Percentiles rank a stretch among this genome's conserved stretches.
Evolutionary conservation across 2,888 invertebrate species (phyloP).

Genomic region (Phytoseiulus persimilis): DNA sequence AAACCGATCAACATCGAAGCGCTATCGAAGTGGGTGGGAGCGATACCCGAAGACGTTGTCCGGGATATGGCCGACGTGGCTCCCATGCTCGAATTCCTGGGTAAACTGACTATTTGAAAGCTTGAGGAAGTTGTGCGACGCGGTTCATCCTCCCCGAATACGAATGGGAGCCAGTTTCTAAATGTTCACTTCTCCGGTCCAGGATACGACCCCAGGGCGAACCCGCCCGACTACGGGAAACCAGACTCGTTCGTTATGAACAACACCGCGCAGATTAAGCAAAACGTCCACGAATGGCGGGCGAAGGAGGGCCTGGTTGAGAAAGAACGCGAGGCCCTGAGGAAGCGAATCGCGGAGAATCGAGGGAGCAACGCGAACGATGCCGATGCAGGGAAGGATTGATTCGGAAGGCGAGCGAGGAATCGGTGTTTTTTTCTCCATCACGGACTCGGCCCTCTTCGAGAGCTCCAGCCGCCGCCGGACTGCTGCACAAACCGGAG

Average conservation of each 20-base stretch:
- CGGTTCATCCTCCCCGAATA: background rate
- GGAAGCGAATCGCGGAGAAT: slow-evolving; percentile 31
- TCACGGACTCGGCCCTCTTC: background rate
- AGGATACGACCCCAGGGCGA: slow-evolving; percentile 87
- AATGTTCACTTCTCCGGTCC: slow-evolving; percentile 43
- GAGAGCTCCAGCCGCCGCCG: background rate
- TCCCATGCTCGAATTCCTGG: slow-evolving; percentile 78
- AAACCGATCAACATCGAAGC: slow-evolving; percentile 96
- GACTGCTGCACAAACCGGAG: background rate
- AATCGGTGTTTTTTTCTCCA: no score
- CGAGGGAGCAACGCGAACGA: background rate
- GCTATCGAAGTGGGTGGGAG: slow-evolving; percentile 57
- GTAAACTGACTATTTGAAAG: background rate
- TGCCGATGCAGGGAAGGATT: slow-evolving; percentile 10
- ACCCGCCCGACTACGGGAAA: slow-evolving; percentile 87
- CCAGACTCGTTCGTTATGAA: slow-evolving; percentile 65
- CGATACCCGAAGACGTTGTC: slow-evolving; percentile 68
- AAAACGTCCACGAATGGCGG: slow-evolving; percentile 50
- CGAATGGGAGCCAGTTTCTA: background rate
- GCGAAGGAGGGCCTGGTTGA: slow-evolving; percentile 46
- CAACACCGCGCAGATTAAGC: slow-evolving; percentile 51
- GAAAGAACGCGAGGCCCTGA: slow-evolving; percentile 44
- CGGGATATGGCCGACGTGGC: slow-evolving; percentile 84
- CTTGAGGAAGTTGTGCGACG: no score
- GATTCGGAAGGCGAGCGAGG: background rate